Conservation (phyloP, 2,113 vertebrate species). For the Sturnus vulgaris region DNA sequence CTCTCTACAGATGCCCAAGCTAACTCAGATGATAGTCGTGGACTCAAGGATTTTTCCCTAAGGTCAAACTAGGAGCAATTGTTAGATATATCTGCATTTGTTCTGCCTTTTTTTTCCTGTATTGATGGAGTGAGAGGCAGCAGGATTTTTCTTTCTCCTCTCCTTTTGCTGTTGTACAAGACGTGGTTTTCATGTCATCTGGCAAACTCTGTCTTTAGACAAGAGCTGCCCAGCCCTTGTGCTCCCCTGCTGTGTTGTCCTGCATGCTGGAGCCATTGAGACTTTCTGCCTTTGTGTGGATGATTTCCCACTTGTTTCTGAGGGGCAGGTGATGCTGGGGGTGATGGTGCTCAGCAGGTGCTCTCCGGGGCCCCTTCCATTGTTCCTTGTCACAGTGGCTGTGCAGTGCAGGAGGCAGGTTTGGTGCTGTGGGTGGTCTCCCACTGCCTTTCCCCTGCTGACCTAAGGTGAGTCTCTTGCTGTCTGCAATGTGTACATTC, state of each 20-base stretch:
- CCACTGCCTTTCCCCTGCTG: not conserved
- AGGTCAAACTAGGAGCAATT: not conserved
- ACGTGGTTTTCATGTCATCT: not conserved
- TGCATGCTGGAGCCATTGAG: accelerated
- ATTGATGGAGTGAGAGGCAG: not conserved
- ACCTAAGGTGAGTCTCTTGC: not conserved
- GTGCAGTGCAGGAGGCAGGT: not conserved
- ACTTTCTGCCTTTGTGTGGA: not conserved
- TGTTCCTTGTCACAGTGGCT: not conserved
- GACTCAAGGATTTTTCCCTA: not conserved
- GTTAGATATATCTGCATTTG: not conserved
- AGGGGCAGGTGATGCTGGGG: not conserved
- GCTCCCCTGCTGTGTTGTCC: not conserved
- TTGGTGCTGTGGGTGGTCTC: not conserved
- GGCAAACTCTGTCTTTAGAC: not conserved
- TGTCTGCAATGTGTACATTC: not conserved
- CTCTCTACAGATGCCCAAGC: not conserved
- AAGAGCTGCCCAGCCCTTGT: not conserved
- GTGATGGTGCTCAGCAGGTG: not conserved
- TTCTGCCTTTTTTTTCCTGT: not conserved
- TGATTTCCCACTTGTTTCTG: not conserved
- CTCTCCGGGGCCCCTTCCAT: not conserved
- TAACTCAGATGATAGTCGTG: not conserved
- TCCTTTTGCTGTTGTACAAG: not conserved
- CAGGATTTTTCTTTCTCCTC: not conserved